phyloP scores from a whole-genome alignment of 2,113 vertebrate species.

The Microtus richardsoni region DNA sequence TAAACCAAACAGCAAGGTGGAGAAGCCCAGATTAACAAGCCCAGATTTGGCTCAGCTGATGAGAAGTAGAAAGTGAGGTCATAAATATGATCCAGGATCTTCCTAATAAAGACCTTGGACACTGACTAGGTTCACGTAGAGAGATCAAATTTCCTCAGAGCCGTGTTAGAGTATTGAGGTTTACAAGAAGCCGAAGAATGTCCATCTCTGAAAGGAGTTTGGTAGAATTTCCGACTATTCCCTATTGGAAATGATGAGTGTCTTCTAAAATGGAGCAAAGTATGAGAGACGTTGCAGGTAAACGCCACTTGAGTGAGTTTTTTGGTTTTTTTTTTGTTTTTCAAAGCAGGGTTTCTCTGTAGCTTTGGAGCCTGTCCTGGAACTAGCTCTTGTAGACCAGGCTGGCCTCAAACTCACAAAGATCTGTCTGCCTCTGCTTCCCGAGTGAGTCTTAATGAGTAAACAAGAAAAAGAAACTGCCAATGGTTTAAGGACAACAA shows the following conservation, averaged over 20 bases:
- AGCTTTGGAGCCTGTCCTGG: too few relatives aligned
- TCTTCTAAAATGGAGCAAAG: neutral
- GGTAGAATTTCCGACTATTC: neutral
- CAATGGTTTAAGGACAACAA: neutral
- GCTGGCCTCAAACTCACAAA: too few relatives aligned
- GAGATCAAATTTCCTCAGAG: neutral
- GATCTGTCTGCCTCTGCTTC: too few relatives aligned
- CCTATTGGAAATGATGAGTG: neutral
- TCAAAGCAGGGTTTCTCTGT: too few relatives aligned
- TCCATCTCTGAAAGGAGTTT: neutral
- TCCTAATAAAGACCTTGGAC: neutral
- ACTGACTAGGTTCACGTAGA: neutral
- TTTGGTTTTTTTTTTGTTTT: too few relatives aligned
- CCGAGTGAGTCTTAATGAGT: neutral
- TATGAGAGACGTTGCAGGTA: neutral
- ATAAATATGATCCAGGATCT: neutral
- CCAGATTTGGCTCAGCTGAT: neutral
- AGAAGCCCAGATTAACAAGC: neutral
- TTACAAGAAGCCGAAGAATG: neutral
- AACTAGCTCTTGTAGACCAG: too few relatives aligned
- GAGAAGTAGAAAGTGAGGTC: neutral
- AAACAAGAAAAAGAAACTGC: neutral
- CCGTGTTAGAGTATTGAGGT: neutral
- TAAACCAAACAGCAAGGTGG: neutral
- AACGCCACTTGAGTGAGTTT: neutral